These are phyloP conservation scores for Chrysopilus asiliformis DNA, from an alignment of 2,888 invertebrate genomes.

Conservation along the genomic window DNA sequence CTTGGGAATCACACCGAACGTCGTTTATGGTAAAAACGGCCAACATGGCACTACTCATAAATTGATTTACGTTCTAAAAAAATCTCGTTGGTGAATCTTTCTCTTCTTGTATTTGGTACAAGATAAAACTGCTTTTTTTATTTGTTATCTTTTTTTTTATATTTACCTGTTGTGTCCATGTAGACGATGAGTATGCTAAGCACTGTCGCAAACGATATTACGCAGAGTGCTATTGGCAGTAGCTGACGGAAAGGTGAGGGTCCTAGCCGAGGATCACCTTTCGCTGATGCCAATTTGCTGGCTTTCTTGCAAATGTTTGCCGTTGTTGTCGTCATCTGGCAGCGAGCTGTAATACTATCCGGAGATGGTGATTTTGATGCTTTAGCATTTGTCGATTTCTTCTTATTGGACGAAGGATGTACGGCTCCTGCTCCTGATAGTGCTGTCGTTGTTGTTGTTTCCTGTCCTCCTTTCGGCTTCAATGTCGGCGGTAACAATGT, in stretches of 20 bases:
- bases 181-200: constrained; percentile 65
- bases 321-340: background rate
- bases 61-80: too few relatives aligned
- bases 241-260: constrained; percentile 38
- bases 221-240: constrained; percentile 56
- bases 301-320: constrained; percentile 5
- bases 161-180: constrained; percentile 67
- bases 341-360: background rate
- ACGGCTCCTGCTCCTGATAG: background rate
- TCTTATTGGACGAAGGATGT: too few relatives aligned
- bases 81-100: too few relatives aligned
- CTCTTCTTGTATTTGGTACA: too few relatives aligned
- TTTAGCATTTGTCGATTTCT: background rate
- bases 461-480: too few relatives aligned
- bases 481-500: background rate
- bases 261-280: constrained; percentile 31
- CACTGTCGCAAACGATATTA: constrained; percentile 65
- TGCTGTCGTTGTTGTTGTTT: background rate
- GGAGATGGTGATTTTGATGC: background rate
- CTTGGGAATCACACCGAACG: too few relatives aligned
- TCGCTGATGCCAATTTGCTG: constrained; percentile 17
- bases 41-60: too few relatives aligned
- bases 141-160: too few relatives aligned
- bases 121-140: too few relatives aligned
- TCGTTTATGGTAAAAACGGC: too few relatives aligned